Base-by-base conservation (phyloP, 1,140 invertebrate genomes). In the Calycopis cecrops region DNA sequence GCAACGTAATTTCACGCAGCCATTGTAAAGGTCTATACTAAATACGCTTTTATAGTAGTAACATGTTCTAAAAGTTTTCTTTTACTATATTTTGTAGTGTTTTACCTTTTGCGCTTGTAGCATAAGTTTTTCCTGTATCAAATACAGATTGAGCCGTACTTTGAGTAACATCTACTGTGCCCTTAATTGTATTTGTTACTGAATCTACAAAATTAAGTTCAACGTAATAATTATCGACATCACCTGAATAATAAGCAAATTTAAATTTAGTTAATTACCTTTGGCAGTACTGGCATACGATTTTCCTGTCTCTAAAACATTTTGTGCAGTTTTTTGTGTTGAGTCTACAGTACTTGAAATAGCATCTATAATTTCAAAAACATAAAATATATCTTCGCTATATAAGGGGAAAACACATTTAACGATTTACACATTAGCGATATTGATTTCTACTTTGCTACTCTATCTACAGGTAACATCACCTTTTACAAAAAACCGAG, bases 271-370 rank as follows among this genome's bases (percentile, higher is more conserved):
- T 9, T 44, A 40, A 17, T 48, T 60, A 60, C 53, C 59, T 60
- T 60, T 60, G 16, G 59, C 49, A 11, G 48, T 33, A 21, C 21
- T 37, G 9, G 53, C 53, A n/a, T 48, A 55, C 6, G 53, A 48
- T 12, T 55, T 48, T 37, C 44, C 53, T 10, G 66, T 64, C 14
- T 73, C 72, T 17, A 69, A 52, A 40, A 66, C 70, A 33, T 52
- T 57, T 18, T 65, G 61, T 14, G 63, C 60, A 17, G 62, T 44
- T 16, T 50, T 59, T 50, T 71, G 65, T 40, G 68, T 67, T 38
- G 60, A 56, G 44, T 67, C 65, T 48, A 44, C 55, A 65, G 60
- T 51, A 35, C 55, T 58, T 63, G 53, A 47, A 35, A 70, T 52
- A 40, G 58, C 55, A 66, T 67, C 64, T 71, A 65, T 44, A 65